Evolutionary conservation across 1,140 invertebrate species (phyloP), one percentile per base, ranked within the genome.

Genomic region (Daktulosphaira vitifoliae): DNA sequence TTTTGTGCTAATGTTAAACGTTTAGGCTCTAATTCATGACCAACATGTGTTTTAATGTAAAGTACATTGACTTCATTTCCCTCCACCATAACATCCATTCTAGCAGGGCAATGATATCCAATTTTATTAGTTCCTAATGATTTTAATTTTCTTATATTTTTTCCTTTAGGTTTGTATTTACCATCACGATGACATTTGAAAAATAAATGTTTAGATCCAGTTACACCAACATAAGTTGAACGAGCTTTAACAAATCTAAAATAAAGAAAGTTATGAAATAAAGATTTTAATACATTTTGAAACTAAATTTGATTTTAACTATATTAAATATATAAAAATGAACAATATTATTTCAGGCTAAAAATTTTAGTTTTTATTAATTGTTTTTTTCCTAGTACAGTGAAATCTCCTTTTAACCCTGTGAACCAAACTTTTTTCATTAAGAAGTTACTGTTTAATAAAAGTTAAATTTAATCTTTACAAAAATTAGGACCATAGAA

Each of bases 161-260:
- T 62, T 6, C 56, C 56, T 62, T 62, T 62, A 2, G 56, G 56
- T 46, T 62, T 62, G 26, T 62, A 62, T n/a, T 62, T 62, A 15
- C 56, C 56, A 62, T 62, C 42, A 29, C 56, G 56, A 20, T 62
- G 56, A 8, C 56, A 62, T 62, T 62, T 62, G 29, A 62, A 62
- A 62, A 62, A 62, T 20, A 62, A 62, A n/a, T 62, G 56, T 33
- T 62, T 62, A 2, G 56, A 62, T 15, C 56, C 56, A 33, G 56
- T 46, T 20, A 33, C 44, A 48, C 56, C 56, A 33, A 62, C 56
- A 46, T 62, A 62, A 7, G 56, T 62, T n/a, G 56, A 20, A 1
- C 56, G 56, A 48, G 56, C 56, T 46, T 62, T 62, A 20, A 62
- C 42, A 62, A 62, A 62, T 18, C 56, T 62, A 33, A 33, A 46